phyloP scores from a whole-genome alignment of 1,140 invertebrate species.

The Delia radicum region DNA sequence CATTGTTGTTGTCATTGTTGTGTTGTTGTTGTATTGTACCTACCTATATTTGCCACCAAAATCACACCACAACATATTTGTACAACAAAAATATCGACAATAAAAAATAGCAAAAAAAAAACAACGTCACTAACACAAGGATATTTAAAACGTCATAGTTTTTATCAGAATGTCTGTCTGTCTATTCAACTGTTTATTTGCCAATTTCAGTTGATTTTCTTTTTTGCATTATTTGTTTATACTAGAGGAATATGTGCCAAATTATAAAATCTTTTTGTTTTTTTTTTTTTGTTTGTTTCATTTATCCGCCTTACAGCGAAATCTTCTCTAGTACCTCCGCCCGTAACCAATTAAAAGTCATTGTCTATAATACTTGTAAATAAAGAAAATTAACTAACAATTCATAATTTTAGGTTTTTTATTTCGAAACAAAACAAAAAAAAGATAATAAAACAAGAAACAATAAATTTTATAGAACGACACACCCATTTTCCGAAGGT shows the following conservation, averaged over 20 bases:
- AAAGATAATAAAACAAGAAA: neutral
- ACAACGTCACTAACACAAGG: slow-evolving; percentile 30
- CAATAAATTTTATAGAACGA: neutral
- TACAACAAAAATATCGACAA: too few species aligned
- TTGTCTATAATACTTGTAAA: neutral
- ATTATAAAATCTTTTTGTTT: neutral
- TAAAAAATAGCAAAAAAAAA: slow-evolving; percentile 13
- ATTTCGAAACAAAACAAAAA: neutral
- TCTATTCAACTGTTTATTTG: neutral
- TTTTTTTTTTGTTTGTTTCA: neutral
- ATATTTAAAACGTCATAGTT: slow-evolving; percentile 31
- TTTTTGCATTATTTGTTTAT: neutral
- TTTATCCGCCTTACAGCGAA: too few species aligned
- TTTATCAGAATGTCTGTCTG: neutral
- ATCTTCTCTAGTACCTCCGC: neutral
- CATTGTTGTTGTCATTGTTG: neutral
- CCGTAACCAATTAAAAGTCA: neutral
- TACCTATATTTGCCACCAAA: slow-evolving; percentile 10
- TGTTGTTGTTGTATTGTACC: slow-evolving; percentile 4
- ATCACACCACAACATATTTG: neutral
- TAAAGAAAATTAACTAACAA: too few species aligned
- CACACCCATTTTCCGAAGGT: slow-evolving; percentile 1
- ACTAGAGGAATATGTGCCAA: neutral
- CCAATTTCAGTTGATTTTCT: neutral
- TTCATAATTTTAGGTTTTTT: too few species aligned